Base-by-base conservation (phyloP, 2,888 invertebrate genomes). In the Notodonta dromedarius region DNA sequence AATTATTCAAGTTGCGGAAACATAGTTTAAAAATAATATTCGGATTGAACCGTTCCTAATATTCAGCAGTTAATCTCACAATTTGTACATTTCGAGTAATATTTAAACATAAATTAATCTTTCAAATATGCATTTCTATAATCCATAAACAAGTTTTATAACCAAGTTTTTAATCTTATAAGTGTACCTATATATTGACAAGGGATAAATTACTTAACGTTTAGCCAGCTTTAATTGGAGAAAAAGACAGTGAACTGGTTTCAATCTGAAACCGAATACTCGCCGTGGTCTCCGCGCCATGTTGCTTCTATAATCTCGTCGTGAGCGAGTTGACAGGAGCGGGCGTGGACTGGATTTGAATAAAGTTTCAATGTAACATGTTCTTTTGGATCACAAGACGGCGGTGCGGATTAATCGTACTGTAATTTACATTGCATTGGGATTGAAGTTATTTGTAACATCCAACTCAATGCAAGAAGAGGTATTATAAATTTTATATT, bases 181-280 rank as follows among this genome's bases (percentile, higher is more conserved):
- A n/a, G 46, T 13, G n/a, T 24, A 24, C 24, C 24, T 24, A 24
- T 46, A 6, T 46, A 46, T 46, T n/a, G 46, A 46, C 46, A 46
- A 13, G 46, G 32, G 52, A 52, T 52, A 32, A 52, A 52, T 32
- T 52, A 32, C 24, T 32, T 13, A 52, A 13, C 52, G 32, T 52
- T 52, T 52, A 52, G 32, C 9, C 32, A 48, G 48, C 14, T 52
- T 52, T 52, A 52, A 52, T 52, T 52, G 32, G 52, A 52, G 32
- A 52, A 52, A 52, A 32, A 52, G 6, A 4, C 16, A 11, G 16
- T 7, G 9, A 11, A 35, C 52, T 52, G 52, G 52, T 52, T 52
- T 32, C 32, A 16, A 52, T 52, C 2, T 52, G 32, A 13, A 50
- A 32, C 11, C 12, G 12, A 32, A 52, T 52, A 24, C 32, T 35